Base-by-base conservation (phyloP, 2,113 vertebrate genomes). In the Coturnix japonica region DNA sequence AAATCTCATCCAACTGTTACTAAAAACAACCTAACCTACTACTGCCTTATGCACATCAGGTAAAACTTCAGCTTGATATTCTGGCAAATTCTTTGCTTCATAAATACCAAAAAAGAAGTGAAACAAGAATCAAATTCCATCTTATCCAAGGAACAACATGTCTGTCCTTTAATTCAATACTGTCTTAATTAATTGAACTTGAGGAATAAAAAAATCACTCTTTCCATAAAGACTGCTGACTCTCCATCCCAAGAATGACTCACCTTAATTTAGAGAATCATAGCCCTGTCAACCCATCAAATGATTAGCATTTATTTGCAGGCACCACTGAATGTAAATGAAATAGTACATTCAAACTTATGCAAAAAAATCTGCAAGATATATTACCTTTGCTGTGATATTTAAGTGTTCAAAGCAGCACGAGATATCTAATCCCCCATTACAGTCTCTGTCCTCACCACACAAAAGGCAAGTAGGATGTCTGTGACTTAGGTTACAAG, bases 101-200 rank as follows among this genome's bases (percentile, higher is more conserved):
- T n/a, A 47, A 81, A 25, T 43, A 77, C 11, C 5, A 71, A 59
- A 59, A 73, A 85, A 43, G 9, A 85, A 54, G 12, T 35, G 20
- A 89, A 87, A 85, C 8, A 63, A 60, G 8, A 89, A 82, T 3
- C 53, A 39, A 77, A 66, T 69, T 49, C 17, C 20, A 59, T 64
- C 43, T n/a, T 78, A 16, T 56, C 13, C 33, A 82, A 64, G 28
- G 5, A 16, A 56, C 14, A 6, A 41, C 9, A 89, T 77, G 26
- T 26, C 46, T 11, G 4, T 65, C 39, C 37, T 73, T 66, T 67
- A 92, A 77, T 85, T 85, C 28, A 81, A 64, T 64, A 81, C 22
- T 56, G n/a, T 43, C 69, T 56, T 90, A 60, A 87, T 64, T 90
- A 91, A 91, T 53, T 78, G 17, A 75, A 79, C 89, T 74, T 22